Percentiles rank a stretch among this genome's conserved stretches.
These are phyloP conservation scores for Austrofundulus limnaeus DNA, from an alignment of 2,113 vertebrate genomes.

Conservation along the genomic window DNA sequence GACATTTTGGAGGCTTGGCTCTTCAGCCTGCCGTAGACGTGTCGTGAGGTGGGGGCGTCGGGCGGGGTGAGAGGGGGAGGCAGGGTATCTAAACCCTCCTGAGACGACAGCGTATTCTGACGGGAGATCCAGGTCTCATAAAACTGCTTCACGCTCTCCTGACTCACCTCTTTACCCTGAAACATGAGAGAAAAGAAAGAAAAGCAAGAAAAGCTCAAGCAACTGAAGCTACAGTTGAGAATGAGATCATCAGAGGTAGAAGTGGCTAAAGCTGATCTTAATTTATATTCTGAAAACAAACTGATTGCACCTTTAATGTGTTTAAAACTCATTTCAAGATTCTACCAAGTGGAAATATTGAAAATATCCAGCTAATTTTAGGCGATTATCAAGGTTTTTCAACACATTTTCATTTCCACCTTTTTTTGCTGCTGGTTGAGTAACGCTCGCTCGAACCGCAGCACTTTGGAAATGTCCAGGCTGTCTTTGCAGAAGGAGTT, in stretches of 20 bases:
- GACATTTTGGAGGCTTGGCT: slow-evolving; percentile 64
- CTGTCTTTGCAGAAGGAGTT: slow-evolving; percentile 72
- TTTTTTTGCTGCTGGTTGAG: slow-evolving; percentile 72
- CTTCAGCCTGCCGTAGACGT: slow-evolving; percentile 52
- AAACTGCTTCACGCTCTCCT: slow-evolving; percentile 74
- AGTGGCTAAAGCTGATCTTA: no score
- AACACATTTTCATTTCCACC: slow-evolving; percentile 44
- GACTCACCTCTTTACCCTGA: slow-evolving; percentile 77
- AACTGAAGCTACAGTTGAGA: no score
- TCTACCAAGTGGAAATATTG: neutral
- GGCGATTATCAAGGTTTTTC: neutral
- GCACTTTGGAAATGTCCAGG: slow-evolving; percentile 71
- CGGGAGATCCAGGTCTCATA: slow-evolving; percentile 70
- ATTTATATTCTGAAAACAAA: no score
- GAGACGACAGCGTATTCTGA: slow-evolving; percentile 52
- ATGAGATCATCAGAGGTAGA: no score
- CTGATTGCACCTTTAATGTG: no score
- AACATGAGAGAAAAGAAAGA: neutral
- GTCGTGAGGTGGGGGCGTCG: slow-evolving; percentile 15
- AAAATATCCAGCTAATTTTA: neutral
- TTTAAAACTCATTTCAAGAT: neutral
- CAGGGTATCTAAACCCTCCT: slow-evolving; percentile 33
- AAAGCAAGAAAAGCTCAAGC: neutral
- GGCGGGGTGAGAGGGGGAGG: slow-evolving; percentile 22
- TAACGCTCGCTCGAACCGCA: slow-evolving; percentile 61